Base-by-base conservation (phyloP, 2,888 invertebrate species). In the Germaria angustata region DNA sequence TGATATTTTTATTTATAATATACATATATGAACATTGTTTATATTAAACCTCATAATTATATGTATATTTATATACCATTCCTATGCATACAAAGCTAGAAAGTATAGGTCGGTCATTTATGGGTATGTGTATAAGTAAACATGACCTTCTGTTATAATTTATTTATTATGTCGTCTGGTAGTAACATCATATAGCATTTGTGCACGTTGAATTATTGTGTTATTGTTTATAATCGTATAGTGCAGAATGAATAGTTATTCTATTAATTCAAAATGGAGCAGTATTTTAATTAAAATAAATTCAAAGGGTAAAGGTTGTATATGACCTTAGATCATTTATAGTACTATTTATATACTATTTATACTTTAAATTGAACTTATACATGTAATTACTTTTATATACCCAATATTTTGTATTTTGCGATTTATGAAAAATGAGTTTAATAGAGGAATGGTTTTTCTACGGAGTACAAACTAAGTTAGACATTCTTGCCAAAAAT, bases 121-220 rank as follows among this genome's bases (percentile, higher is more conserved):
- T 13, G 9, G 6, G 66, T 46, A 32, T 57, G 28, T 41, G 39
- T 46, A 15, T 46, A 39, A 71, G 44, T 66, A 69, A 79, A 61
- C 66, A 39, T 79, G 79, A 82, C 82, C 75, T 82, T 82, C 79
- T 76, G 51, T 69, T 65, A 75, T 53, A 73, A 82, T 79, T 77
- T 72, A 71, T 57, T 71, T 71, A 57, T 57, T 72, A 46, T 77
- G 61, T 73, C 51, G 59, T 51, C 66, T 80, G 20, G 44, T 51
- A 71, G 44, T 46, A 65, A 63, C 32, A 57, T 36, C 13, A 32
- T 17, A 32, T 28, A 55, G 1, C 17, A 36, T 24, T 20, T 66
- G 32, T 65, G 20, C 49, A 39, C 49, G n/a, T 28, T 65, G 41
- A 46, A 17, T 75, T 46, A 39, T 59, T 71, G 4, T 32, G 22